phyloP scores from a whole-genome alignment of 2,797 vertebrate species.

The Scleropages formosus region DNA sequence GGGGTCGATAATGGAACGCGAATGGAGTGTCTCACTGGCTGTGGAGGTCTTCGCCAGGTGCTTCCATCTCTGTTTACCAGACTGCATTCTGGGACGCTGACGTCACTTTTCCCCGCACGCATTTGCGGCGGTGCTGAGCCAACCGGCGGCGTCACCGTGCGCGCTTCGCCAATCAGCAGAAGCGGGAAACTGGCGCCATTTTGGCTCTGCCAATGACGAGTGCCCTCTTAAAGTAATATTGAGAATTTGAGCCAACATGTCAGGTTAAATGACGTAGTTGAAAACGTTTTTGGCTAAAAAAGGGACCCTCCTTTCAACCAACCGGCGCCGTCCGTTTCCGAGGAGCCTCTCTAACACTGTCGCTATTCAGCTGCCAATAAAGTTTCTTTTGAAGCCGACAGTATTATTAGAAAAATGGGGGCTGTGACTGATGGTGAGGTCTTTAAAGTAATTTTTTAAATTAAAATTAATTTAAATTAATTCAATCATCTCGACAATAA shows the following conservation, averaged over 20 bases:
- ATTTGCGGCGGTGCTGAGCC: conserved; percentile 38
- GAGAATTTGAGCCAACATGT: conserved; percentile 18
- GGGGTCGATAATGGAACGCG: conserved; percentile 61
- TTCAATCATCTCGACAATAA: not conserved
- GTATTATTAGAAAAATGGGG: conserved; percentile 57
- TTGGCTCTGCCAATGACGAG: not conserved
- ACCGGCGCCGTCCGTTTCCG: conserved; percentile 33
- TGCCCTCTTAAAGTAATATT: not conserved
- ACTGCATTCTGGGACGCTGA: conserved; percentile 78
- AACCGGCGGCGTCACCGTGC: conserved; percentile 6
- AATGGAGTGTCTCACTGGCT: conserved; percentile 67
- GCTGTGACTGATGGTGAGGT: conserved; percentile 71
- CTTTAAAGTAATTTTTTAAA: not conserved
- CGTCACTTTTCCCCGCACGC: conserved; percentile 62
- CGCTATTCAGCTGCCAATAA: conserved; percentile 43
- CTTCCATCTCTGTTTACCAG: conserved; percentile 86
- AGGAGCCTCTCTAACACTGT: not conserved
- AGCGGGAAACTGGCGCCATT: conserved; percentile 28
- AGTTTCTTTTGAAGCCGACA: conserved; percentile 43
- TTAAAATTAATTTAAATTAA: conserved; percentile 13
- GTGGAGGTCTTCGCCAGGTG: conserved; percentile 78
- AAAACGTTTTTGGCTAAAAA: not conserved
- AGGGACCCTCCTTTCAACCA: conserved; percentile 39
- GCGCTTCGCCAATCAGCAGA: not conserved
- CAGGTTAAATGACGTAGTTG: not conserved